Conservation (phyloP, 1,140 invertebrate species). For the Neoseiulus cucumeris region DNA sequence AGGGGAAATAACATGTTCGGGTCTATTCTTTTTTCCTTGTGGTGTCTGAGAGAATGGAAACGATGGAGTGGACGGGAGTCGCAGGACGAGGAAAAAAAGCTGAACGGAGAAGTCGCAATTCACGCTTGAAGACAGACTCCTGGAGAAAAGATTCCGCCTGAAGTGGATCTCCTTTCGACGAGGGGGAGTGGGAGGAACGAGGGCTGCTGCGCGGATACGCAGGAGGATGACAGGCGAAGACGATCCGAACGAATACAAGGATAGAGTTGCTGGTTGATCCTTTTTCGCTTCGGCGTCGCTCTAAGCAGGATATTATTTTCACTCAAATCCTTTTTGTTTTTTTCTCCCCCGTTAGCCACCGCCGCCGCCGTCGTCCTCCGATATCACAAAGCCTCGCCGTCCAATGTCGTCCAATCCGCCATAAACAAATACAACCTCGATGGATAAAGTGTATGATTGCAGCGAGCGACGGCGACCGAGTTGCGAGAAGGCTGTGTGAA, state of each 20-base stretch:
- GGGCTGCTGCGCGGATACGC: background rate
- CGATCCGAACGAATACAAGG: background rate
- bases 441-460: slow-evolving; percentile 9
- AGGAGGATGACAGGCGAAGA: background rate
- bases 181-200: background rate
- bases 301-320: slow-evolving; percentile 8
- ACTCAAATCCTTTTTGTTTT: slow-evolving; percentile 7
- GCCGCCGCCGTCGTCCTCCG: background rate
- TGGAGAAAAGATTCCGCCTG: background rate
- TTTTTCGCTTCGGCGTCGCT: background rate
- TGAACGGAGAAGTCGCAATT: no score
- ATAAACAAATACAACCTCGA: slow-evolving; percentile 4
- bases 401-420: background rate
- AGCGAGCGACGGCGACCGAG: no score
- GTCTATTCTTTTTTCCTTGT: no score
- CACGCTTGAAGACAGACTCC: no score
- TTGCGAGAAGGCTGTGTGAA: background rate
- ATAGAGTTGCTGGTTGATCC: background rate
- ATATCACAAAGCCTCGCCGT: slow-evolving; percentile 1
- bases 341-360: background rate
- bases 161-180: background rate
- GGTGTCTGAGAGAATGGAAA: no score
- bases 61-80: no score
- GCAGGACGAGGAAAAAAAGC: no score
- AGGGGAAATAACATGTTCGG: no score